phyloP scores from a whole-genome alignment of 2,888 invertebrate genomes.

The Agelastica alni region DNA sequence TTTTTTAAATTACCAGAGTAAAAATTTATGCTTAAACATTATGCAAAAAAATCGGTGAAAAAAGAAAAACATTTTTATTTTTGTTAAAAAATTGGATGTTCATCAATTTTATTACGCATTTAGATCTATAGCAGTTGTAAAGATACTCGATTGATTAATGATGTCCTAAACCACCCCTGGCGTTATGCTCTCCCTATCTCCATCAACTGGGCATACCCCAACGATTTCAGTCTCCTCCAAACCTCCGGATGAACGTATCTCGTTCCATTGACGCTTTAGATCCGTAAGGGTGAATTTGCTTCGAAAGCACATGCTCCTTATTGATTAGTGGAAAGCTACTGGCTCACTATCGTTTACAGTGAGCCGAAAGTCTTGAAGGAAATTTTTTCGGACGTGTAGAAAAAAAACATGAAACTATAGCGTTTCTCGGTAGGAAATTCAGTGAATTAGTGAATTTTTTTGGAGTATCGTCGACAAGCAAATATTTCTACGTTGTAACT shows the following conservation, averaged over 20 bases:
- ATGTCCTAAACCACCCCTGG: constrained; percentile 5
- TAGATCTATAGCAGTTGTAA: too few relatives aligned
- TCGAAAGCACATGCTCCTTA: constrained; percentile 32
- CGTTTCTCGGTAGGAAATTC: neutral
- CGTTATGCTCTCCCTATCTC: constrained; percentile 11
- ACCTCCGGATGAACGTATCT: constrained; percentile 26
- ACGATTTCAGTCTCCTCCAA: constrained; percentile 38
- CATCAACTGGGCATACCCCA: constrained; percentile 30
- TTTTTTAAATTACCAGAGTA: too few relatives aligned
- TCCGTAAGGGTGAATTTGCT: constrained; percentile 29
- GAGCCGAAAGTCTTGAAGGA: constrained; percentile 14
- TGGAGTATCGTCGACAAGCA: neutral
- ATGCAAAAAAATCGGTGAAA: too few relatives aligned
- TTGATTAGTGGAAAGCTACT: constrained; percentile 26
- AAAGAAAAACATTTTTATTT: too few relatives aligned
- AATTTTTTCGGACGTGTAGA: constrained; percentile 5
- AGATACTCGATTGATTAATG: too few relatives aligned
- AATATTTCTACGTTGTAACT: too few relatives aligned
- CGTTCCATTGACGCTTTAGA: constrained; percentile 20
- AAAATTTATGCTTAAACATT: too few relatives aligned
- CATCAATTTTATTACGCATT: too few relatives aligned
- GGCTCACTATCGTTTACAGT: constrained; percentile 21
- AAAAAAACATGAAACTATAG: neutral
- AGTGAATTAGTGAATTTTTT: constrained; percentile 6
- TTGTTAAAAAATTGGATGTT: too few relatives aligned